Conservation (phyloP, 1,140 invertebrate species). For the Diachasmimorpha longicaudata region DNA sequence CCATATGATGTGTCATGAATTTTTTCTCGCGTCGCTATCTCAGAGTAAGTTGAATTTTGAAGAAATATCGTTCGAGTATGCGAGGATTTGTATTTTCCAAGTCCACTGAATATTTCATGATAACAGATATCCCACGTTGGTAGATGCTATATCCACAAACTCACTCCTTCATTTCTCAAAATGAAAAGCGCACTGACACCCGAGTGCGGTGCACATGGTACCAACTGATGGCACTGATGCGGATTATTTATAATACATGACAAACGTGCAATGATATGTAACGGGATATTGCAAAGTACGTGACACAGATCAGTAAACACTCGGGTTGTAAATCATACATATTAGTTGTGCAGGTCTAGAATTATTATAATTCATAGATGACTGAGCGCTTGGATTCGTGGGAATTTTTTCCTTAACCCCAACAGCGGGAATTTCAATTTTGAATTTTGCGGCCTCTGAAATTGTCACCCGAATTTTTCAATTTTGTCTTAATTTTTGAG, state of each 20-base stretch:
- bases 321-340: background rate
- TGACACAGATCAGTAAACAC: background rate
- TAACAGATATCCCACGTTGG: background rate
- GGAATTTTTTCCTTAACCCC: background rate
- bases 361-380: background rate
- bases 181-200: background rate
- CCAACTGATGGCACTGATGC: background rate
- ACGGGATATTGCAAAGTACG: background rate
- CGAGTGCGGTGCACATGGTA: background rate
- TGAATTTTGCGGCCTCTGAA: too few species aligned
- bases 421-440: too few species aligned
- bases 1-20: too few species aligned
- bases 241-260: background rate
- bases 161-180: background rate
- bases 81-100: too few species aligned
- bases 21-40: too few species aligned
- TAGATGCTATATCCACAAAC: background rate
- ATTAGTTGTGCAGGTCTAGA: background rate
- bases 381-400: background rate
- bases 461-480: too few species aligned
- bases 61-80: too few species aligned
- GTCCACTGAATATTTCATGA: background rate
- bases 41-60: too few species aligned
- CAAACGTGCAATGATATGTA: conserved; percentile 1
- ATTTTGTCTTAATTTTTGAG: too few species aligned